Conservation (phyloP, 2,797 vertebrate genomes). For the Acanthornis magna region DNA sequence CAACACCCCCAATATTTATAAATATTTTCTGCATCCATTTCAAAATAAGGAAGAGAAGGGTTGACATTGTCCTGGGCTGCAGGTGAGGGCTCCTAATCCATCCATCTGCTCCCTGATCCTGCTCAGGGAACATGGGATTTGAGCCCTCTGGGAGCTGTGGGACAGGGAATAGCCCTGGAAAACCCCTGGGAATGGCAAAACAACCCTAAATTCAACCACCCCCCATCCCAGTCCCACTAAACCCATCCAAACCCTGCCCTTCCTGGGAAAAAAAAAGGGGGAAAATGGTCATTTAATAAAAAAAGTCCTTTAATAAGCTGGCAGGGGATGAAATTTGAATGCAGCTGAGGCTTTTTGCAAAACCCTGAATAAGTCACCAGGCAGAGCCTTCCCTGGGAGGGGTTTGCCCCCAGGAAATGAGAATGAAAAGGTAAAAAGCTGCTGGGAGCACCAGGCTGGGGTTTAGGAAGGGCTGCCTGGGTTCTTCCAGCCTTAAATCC, state of each 20-base stretch:
- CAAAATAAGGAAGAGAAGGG: background rate
- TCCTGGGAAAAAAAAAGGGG: background rate
- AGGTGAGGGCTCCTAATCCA: background rate
- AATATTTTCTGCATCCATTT: background rate
- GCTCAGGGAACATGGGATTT: background rate
- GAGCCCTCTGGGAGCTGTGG: fast-evolving
- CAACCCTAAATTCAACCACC: background rate
- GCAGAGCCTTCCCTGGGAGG: background rate
- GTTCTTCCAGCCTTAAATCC: background rate
- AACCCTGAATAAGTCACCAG: background rate
- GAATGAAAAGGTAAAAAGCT: background rate
- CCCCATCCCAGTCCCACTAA: background rate
- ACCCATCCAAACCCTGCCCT: fast-evolving
- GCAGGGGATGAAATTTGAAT: background rate
- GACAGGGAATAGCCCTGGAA: background rate
- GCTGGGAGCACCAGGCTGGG: background rate
- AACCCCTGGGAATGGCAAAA: background rate
- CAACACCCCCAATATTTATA: background rate
- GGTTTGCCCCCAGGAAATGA: constrained; percentile 1
- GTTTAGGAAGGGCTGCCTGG: background rate
- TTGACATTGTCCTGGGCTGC: background rate
- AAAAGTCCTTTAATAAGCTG: background rate
- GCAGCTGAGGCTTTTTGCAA: constrained; percentile 25
- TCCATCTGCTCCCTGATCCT: background rate
- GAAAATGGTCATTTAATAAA: background rate